phyloP scores from a whole-genome alignment of 2,797 vertebrate genomes.

The Enteromius afrohamiltoni region DNA sequence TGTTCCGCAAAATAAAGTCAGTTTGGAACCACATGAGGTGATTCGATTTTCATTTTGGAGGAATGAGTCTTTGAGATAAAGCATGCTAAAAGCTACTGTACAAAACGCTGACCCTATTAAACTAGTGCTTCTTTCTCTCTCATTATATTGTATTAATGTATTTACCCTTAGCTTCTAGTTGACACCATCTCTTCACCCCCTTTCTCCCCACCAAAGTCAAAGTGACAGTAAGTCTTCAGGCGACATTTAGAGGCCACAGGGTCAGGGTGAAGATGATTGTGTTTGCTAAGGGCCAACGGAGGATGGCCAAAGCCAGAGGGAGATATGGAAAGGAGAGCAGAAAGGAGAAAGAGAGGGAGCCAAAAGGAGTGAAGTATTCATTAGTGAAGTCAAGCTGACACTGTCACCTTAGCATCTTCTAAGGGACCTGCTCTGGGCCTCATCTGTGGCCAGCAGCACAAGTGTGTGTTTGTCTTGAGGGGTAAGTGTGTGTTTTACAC shows the following conservation, averaged over 20 bases:
- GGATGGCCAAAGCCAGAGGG: constrained; percentile 50
- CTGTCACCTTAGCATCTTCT: constrained; percentile 76
- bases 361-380: constrained; percentile 81
- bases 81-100: neutral
- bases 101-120: constrained; percentile 49
- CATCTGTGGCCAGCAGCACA: constrained; percentile 45
- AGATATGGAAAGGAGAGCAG: constrained; percentile 40
- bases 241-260: constrained; percentile 75
- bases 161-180: constrained; percentile 77
- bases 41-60: neutral
- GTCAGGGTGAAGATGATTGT: constrained; percentile 77
- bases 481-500: constrained; percentile 32
- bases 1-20: too few species aligned
- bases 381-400: constrained; percentile 84
- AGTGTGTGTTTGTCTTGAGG: constrained; percentile 12
- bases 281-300: constrained; percentile 75
- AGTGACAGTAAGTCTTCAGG: constrained; percentile 79
- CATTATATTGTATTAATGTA: constrained; percentile 81
- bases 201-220: constrained; percentile 72
- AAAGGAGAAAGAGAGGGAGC: constrained; percentile 71
- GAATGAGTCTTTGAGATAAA: neutral
- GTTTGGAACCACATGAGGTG: neutral
- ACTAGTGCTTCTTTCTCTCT: constrained; percentile 64
- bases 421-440: constrained; percentile 64
- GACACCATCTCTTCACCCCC: constrained; percentile 69